Base-by-base conservation (phyloP, 2,888 invertebrate species). In the Rapana venosa region DNA sequence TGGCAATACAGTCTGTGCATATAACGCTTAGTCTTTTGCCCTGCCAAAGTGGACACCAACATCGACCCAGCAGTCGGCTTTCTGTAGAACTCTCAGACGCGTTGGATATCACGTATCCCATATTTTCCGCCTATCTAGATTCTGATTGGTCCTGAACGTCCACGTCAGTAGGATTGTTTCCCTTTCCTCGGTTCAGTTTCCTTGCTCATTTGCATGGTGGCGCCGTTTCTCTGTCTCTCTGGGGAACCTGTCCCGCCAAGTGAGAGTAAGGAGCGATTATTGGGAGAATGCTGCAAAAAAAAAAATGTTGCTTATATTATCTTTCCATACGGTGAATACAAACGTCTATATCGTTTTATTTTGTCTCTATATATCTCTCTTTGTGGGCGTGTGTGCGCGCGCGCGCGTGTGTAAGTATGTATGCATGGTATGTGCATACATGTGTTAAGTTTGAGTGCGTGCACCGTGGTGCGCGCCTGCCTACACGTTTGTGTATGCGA, bases 131-230 rank as follows among this genome's bases (percentile, higher is more conserved):
- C 47, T 83, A 83, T 83, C 81, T 83, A 36, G 22, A 47, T 83
- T 47, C 81, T 83, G 81, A 83, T 47, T 83, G 81, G 81, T 47
- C 26, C 36, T 26, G 47, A 83, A 83, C 26, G 81, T 83, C 47
- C 36, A 47, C n/a, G 32, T 83, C 81, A 30, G 20, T 83, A 36
- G 5, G 81, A 36, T 83, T 83, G 36, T 83, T 36, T 83, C 47
- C 30, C 81, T 47, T 83, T 36, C 47, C 81, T 47, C 26, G 36
- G 22, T 13, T 83, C 81, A 20, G 81, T 83, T 36, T 30, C 22
- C n/a, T n/a, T 47, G 81, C 81, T 83, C 81, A 83, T 83, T 83
- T 47, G 81, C 81, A 83, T 47, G 47, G 13, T 83, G 81, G 81
- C 22, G 32, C 15, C 35, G 17, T 79, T 79, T 79, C 32, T 26